Evolutionary conservation across 2,888 invertebrate species (phyloP), one percentile per base, ranked within the genome.

Genomic region (Rotaria macrura): DNA sequence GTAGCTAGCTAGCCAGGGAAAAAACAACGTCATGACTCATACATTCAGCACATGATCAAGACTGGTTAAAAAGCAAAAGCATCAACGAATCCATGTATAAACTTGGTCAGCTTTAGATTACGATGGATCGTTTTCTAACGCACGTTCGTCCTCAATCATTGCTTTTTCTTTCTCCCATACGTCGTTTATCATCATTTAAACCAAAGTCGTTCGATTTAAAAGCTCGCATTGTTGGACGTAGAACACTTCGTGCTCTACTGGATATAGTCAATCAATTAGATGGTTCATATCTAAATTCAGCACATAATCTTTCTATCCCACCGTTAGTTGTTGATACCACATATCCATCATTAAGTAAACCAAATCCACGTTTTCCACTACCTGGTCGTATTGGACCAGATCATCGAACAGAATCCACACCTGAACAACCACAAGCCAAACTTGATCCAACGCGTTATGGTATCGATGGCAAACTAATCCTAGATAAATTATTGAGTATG

Each of bases 141-240:
- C 29, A 65, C 20, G 5, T 65, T 65, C 65, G 65, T 34, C 65
- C 65, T 65, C 65, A 34, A 34, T 38, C 65, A 20, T 65, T 65
- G 20, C 2, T 34, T 34, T 65, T 20, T 4, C 65, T 65, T 65
- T 79, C 79, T 43, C n/a, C n/a, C 25, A n/a, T 20, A 43, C 79
- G 79, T 43, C 43, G 43, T 3, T 43, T 79, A 79, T 79, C 79
- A 40, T 79, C 79, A 25, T 79, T 79, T 79, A 79, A 79, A 79
- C 79, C 79, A 40, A 40, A 43, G 2, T 12, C 79, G 43, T 43
- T 40, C 43, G 79, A 43, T 79, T n/a, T 79, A 43, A 79, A 79
- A 79, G n/a, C 79, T 43, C 43, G 43, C n/a, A 79, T n/a, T 40
- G 79, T 43, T 12, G 43, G n/a, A 43, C 25, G 43, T 12, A 79